Base-by-base conservation (phyloP, 2,797 vertebrate species). In the Falco peregrinus region DNA sequence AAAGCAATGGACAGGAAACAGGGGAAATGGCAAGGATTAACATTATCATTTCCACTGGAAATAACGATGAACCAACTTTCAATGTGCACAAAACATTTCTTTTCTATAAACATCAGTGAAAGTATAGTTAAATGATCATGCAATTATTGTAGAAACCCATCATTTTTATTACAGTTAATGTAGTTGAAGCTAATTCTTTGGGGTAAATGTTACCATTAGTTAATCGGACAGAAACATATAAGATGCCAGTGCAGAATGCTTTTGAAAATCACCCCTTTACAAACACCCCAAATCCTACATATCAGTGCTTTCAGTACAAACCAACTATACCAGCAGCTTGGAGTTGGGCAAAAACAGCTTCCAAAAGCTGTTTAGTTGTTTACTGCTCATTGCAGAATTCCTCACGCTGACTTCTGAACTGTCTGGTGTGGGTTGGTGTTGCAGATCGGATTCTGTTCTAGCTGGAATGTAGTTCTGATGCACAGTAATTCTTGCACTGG, bases 1-100 rank as follows among this genome's bases (percentile, higher is more conserved):
- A 28, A 53, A 68, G 54, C 0, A 0, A 3, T 50, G 33, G 83
- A 75, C 39, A 51, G 45, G n/a, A 57, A 57, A 4, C 1, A 35
- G 51, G 11, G 22, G 29, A 33, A 54, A 20, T 3, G 18, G 43
- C 43, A 45, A 45, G 43, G 43, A 45, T 45, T 18, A 45, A 18
- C 43, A 45, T 43, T 43, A 45, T 45, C 43, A 1, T 16, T 24
- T 65, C 47, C 11, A 2, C 35, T 70, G 76, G 48, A 48, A 84
- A 28, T 50, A 13, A 13, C 28, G 37, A 71, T n/a, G 56, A 59
- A 43, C 6, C 1, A 28, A 43, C 39, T 16, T 59, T 54, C 16
- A 50, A 13, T 33, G 20, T 13, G 11, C 76, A 37, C 17, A 13
- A 53, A 82, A 29, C 21, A 15, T 9, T 75, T 21, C 1, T 63